Evolutionary conservation across 2,113 vertebrate genomes (phyloP), one percentile per base, ranked within the genome.

Genomic region (Bujurquina vittata): DNA sequence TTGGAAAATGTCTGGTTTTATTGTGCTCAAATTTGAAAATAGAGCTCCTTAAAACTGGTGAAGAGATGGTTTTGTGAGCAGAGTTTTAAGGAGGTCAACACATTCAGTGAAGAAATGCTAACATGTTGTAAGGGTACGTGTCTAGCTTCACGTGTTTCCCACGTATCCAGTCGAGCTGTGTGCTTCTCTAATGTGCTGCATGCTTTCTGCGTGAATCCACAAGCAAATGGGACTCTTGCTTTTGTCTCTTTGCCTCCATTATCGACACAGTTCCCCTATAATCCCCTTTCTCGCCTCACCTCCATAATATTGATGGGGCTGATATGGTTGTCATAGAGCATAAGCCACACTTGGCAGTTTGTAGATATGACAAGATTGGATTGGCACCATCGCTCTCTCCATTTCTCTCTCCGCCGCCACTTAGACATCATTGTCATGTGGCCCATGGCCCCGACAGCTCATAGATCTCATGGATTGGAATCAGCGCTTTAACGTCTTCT

Each of bases 291-390:
- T 52, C 33, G 18, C 80, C 40, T 82, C 80, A 81, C 79, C 85
- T 67, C 56, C 23, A 23, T 74, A 49, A 76, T 89, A 81, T 76
- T n/a, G 91, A 87, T 55, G 83, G 4, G 56, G 46, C 4, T 84
- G 88, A 90, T 80, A 69, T 31, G 65, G 62, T 83, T 62, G 83
- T 88, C 79, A 79, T 3, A 35, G 59, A 86, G 74, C 40, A 18
- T 84, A 57, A 76, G 80, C 60, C 73, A 15, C 82, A 54, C 72
- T 59, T 54, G 79, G 84, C 88, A 89, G 82, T 75, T 84, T 74
- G 82, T 80, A 79, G 56, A 62, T 83, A 33, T 76, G 79, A 80
- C 43, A 11, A 83, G 85, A 90, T 89, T 75, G 81, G 81, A 88
- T 83, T 31, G 85, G 78, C 81, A 43, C 56, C 37, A 10, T 37